phyloP scores from a whole-genome alignment of 2,888 invertebrate genomes.

The Rosalia funebris region DNA sequence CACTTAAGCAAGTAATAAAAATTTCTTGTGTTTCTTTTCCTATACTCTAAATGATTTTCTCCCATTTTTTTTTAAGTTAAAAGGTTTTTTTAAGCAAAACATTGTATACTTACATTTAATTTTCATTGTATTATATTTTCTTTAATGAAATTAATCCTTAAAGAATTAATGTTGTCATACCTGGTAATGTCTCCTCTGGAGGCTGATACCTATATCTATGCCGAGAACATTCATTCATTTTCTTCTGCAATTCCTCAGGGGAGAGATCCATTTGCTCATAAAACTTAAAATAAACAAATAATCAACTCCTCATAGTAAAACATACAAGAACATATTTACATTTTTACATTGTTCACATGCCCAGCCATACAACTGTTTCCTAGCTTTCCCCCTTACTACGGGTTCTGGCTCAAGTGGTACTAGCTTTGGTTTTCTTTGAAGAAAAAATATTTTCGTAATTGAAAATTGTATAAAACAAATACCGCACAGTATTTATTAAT shows the following conservation, averaged over 20 bases:
- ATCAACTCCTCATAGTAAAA: background rate
- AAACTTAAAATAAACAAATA: constrained; percentile 43
- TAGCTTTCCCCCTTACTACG: constrained; percentile 50
- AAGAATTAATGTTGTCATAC: no score
- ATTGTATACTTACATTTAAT: no score
- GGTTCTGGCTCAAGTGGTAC: constrained; percentile 31
- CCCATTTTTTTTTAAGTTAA: no score
- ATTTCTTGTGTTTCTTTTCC: no score
- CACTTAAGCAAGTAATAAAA: no score
- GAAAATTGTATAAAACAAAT: no score
- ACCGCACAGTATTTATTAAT: background rate
- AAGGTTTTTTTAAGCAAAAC: no score
- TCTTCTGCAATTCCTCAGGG: constrained; percentile 59
- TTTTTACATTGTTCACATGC: constrained; percentile 51
- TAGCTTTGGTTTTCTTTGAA: constrained; percentile 33
- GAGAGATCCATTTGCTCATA: constrained; percentile 53
- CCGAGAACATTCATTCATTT: constrained; percentile 65
- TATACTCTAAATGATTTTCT: no score
- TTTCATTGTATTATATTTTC: no score
- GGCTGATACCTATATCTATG: constrained; percentile 63
- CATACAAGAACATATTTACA: constrained; percentile 38
- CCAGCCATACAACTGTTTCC: constrained; percentile 51
- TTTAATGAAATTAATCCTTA: no score
- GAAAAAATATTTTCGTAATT: constrained; percentile 6
- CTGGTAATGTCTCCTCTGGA: constrained; percentile 49